Evolutionary conservation across 1,140 invertebrate genomes (phyloP).

Genomic region (Battus philenor): DNA sequence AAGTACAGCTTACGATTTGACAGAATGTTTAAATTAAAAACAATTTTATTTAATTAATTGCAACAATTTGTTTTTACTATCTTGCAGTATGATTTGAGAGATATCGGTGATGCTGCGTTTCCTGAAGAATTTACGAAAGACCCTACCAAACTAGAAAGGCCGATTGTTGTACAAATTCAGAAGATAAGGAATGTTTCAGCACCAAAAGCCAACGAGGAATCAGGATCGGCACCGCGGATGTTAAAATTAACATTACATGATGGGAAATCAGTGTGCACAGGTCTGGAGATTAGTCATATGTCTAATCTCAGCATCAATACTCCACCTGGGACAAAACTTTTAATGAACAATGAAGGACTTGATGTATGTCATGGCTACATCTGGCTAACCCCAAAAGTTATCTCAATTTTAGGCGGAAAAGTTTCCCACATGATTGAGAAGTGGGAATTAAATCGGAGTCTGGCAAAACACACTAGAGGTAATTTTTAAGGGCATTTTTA

Average conservation of each 20-base stretch:
- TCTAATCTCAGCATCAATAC: conserved; percentile 82
- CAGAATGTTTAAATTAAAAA: conserved; percentile 1
- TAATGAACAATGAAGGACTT: conserved; percentile 72
- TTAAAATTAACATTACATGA: conserved; percentile 90
- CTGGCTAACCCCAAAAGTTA: conserved; percentile 80
- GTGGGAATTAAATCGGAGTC: conserved; percentile 90
- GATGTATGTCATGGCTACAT: conserved; percentile 82
- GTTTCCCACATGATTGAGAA: conserved; percentile 91
- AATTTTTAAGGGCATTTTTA: too few species aligned
- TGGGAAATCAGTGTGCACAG: conserved; percentile 86
- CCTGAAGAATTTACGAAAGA: conserved; percentile 78
- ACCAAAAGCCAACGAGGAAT: conserved; percentile 93
- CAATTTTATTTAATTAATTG: conserved; percentile 10
- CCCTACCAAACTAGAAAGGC: conserved; percentile 79
- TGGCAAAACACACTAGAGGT: conserved; percentile 84
- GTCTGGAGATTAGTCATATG: conserved; percentile 83
- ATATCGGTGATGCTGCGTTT: conserved; percentile 81
- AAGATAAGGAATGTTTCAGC: conserved; percentile 91
- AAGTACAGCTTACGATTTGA: conserved; percentile 61
- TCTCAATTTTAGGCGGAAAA: conserved; percentile 86
- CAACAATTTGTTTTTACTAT: conserved; percentile 21
- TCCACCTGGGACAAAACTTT: conserved; percentile 86
- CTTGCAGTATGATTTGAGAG: conserved; percentile 86
- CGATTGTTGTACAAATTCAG: conserved; percentile 90
- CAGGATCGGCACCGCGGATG: conserved; percentile 86